Conservation (phyloP, 1,140 invertebrate species). For the Scylla paramamosain region DNA sequence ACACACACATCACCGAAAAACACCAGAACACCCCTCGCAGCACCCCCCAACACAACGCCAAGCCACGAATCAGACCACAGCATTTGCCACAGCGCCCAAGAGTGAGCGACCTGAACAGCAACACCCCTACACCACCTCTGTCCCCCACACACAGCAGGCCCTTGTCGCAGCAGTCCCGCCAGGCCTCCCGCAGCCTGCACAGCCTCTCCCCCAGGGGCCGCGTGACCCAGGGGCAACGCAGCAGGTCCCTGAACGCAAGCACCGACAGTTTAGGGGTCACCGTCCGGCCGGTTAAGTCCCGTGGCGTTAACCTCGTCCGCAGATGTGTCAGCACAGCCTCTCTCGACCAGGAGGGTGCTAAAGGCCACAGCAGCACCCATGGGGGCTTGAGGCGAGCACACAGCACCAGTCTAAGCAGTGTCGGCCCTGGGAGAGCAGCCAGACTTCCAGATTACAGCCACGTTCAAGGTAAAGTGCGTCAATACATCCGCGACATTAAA, state of each 20-base stretch:
- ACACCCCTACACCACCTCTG: neutral
- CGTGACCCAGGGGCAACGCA: neutral
- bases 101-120: no score
- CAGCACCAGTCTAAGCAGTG: conserved; percentile 63
- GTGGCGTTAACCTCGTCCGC: neutral
- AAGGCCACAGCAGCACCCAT: conserved; percentile 7
- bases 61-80: no score
- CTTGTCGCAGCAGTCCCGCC: neutral
- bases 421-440: neutral
- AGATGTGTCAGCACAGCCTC: conserved; percentile 59
- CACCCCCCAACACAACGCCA: no score
- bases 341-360: conserved; percentile 27
- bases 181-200: conserved; percentile 54
- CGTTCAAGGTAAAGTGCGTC: conserved; percentile 56
- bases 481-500: conserved; percentile 69
- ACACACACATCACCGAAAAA: no score
- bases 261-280: conserved; percentile 31
- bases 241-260: conserved; percentile 47
- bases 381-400: conserved; percentile 38
- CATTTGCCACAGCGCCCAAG: no score
- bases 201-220: neutral
- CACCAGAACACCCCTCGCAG: no score
- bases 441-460: conserved; percentile 50
- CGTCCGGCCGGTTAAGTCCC: neutral
- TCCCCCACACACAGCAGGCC: no score